Evolutionary conservation across 1,140 invertebrate genomes (phyloP), one percentile per base, ranked within the genome.

Genomic region (honey bee (Apis mellifera)): DNA sequence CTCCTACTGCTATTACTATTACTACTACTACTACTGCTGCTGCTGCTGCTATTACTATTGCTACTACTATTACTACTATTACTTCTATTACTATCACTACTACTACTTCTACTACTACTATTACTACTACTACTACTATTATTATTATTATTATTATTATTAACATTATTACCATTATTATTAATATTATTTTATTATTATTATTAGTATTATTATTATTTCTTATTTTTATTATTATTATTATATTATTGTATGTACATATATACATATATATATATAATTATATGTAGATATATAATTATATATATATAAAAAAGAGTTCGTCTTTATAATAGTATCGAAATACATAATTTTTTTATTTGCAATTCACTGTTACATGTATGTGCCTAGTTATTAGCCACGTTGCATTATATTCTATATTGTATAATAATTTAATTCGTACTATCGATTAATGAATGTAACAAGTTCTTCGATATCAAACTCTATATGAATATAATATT

Each of bases 381-480:
- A 93, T 92, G 91, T 93, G 91, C 92, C 91, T 93, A 93, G 92
- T 91, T 90, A 92, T 76, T 93, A 92, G 91, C 90, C 88, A 93
- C 92, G 90, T 93, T 93, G 91, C 89, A 92, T 88, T 93, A 92
- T 82, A 84, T 83, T 86, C 83, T 87, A 92, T 85, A 92, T 83
- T 93, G 92, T 93, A 93, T 91, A 50, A 93, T 94, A 92, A 92
- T 93, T 92, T 93, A 90, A 93, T 93, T 91, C 90, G 89, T 92
- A 91, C 84, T 91, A 90, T 65, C 85, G 77, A 87, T 90, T 90
- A 77, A 91, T 93, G 90, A 91, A 91, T 91, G 89, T 91, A 93
- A 92, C 89, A 89, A 91, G 90, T 93, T 93, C 90, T 92, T 89
- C 90, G 87, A 92, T 91, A 92, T 91, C 90, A 92, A 91, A 89